Base-by-base conservation (phyloP, 1,140 invertebrate genomes). In the Magallana gigas region DNA sequence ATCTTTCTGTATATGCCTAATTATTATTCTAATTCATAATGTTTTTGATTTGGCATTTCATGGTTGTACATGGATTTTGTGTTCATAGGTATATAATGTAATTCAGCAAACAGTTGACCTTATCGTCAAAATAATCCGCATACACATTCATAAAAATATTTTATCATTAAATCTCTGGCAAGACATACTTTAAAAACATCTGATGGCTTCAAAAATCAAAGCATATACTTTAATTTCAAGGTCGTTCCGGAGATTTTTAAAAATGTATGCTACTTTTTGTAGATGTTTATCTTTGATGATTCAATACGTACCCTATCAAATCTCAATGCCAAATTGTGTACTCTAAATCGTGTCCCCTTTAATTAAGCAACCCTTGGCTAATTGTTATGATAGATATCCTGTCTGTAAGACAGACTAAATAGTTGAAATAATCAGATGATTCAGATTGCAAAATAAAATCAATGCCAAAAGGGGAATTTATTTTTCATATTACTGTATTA, bases 221-320 rank as follows among this genome's bases (percentile, higher is more conserved):
- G 36, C 36, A 64, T 18, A 64, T 16, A 16, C 68, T 29, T 76
- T 23, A 76, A 76, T 76, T 76, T 29, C 68, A 76, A 76, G 68
- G 68, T 12, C 68, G 23, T 76, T 76, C 12, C 8, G 23, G 4
- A 29, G 64, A 23, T 23, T 71, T 48, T 48, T 48, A 48, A 48
- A 48, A 48, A 48, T 71, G 9, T 71, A 11, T 8, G 23, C 68
- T 76, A 29, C 12, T 11, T 8, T 76, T 4, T 64, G 8, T 64
- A 64, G 18, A 64, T 64, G 16, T 18, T 64, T 64, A 64, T 64
- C 60, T 64, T 7, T 64, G 14, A 16, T 16, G 36, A 48, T 5
- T 48, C 36, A 48, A 48, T 48, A 48, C 3, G 60, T 64, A n/a
- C 16, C 14, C 64, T 36, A 8, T 76, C 68, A 29, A 12, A 29